Evolutionary conservation across 2,797 vertebrate genomes (phyloP).

Genomic region (Brachyalestes nurse): DNA sequence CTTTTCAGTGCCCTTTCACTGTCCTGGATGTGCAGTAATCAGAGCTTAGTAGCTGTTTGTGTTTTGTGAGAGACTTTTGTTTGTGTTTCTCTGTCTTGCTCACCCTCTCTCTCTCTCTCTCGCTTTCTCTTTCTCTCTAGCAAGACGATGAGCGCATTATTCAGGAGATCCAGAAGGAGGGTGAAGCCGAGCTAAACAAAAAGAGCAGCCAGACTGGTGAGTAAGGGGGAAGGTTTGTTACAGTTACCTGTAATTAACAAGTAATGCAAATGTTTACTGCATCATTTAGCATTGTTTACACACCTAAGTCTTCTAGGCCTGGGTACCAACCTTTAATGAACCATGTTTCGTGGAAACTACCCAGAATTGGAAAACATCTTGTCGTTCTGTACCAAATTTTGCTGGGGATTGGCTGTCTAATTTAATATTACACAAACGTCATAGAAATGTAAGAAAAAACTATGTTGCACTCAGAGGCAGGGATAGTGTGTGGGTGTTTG

Average conservation of each 20-base stretch:
- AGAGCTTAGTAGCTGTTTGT: background rate
- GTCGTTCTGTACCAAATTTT: too few relatives aligned
- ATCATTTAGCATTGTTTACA: background rate
- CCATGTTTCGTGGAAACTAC: too few relatives aligned
- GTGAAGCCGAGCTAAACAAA: constrained; percentile 91
- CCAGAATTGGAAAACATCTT: too few relatives aligned
- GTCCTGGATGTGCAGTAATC: constrained; percentile 10
- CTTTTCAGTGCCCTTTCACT: background rate
- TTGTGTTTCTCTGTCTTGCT: constrained; percentile 10
- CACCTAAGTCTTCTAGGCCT: background rate
- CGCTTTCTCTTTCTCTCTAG: constrained; percentile 65
- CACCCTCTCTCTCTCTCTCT: background rate
- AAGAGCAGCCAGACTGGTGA: constrained; percentile 83
- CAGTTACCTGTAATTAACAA: too few relatives aligned
- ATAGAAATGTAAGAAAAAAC: too few relatives aligned
- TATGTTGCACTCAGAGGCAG: too few relatives aligned
- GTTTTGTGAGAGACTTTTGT: constrained; percentile 14
- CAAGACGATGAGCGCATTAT: constrained; percentile 95
- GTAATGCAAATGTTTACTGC: background rate
- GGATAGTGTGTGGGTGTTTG: too few relatives aligned
- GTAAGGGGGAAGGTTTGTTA: constrained; percentile 8
- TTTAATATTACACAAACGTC: too few relatives aligned
- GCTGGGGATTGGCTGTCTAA: too few relatives aligned
- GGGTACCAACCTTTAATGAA: too few relatives aligned
- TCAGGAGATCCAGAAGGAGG: constrained; percentile 94